These are phyloP conservation scores for Sesia apiformis DNA, from an alignment of 2,888 invertebrate genomes.

Conservation along the genomic window DNA sequence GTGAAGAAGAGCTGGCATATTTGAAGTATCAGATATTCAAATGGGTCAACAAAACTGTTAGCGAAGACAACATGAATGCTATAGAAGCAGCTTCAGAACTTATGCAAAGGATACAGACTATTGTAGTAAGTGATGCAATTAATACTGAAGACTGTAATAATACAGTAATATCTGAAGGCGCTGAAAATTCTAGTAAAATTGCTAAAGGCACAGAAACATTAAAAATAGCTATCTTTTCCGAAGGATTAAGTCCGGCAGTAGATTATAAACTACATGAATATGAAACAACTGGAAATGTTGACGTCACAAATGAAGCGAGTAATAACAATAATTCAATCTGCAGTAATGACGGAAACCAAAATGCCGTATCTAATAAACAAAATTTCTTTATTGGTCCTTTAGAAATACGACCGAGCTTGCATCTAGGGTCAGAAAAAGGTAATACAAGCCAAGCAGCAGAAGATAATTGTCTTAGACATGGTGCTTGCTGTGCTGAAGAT, in stretches of 20 bases:
- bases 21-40: conserved; percentile 54
- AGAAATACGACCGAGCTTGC: background rate
- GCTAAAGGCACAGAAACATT: background rate
- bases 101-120: conserved; percentile 30
- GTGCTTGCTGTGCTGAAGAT: background rate
- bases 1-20: conserved; percentile 38
- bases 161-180: background rate
- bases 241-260: background rate
- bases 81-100: conserved; percentile 31
- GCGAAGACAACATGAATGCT: conserved; percentile 27
- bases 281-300: no score
- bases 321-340: no score
- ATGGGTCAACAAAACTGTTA: conserved; percentile 44
- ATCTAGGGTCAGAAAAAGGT: background rate
- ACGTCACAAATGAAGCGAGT: no score
- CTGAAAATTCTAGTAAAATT: background rate
- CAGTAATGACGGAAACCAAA: no score
- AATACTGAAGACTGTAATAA: no score
- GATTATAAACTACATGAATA: background rate
- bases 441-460: background rate
- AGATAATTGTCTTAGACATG: background rate
- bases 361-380: no score
- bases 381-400: background rate
- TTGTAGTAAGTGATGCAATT: conserved; percentile 7
- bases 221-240: background rate